Percentiles rank a stretch among this genome's conserved stretches.
Conservation (phyloP, 2,888 invertebrate species). For the Galeopsomyia nigrocyanea region DNA sequence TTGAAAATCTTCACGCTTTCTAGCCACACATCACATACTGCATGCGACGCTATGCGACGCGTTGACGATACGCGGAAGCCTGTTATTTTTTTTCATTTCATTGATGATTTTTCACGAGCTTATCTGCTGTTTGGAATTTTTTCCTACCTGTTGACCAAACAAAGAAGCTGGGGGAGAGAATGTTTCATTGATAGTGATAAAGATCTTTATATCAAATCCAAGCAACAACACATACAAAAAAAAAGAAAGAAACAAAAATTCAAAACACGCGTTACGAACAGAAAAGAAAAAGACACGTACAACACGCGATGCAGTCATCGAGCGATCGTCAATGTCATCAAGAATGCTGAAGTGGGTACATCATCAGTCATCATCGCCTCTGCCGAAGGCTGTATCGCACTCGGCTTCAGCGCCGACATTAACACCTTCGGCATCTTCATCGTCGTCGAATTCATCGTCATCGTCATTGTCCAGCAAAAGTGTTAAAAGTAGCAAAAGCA, state of each 20-base stretch:
- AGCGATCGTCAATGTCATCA: background rate
- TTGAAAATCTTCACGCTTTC: too few relatives aligned
- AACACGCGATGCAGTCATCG: conserved; percentile 24
- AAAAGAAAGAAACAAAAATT: background rate
- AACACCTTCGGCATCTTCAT: conserved; percentile 2
- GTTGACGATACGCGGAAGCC: too few relatives aligned
- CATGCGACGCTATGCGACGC: too few relatives aligned
- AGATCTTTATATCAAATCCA: background rate
- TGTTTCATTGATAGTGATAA: background rate
- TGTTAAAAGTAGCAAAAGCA: background rate
- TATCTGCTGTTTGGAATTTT: too few relatives aligned
- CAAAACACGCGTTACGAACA: conserved; percentile 1
- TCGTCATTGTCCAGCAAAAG: background rate
- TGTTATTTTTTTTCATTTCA: too few relatives aligned
- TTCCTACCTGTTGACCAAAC: too few relatives aligned
- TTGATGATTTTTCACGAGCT: too few relatives aligned
- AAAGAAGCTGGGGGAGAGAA: too few relatives aligned
- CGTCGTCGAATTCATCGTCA: conserved; percentile 1
- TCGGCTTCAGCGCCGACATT: conserved; percentile 11
- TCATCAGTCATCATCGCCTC: conserved; percentile 31
- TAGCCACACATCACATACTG: too few relatives aligned
- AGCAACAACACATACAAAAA: background rate
- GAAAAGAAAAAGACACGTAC: conserved; percentile 7
- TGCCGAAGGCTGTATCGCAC: conserved; percentile 33
- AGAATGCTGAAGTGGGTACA: conserved; percentile 50